phyloP scores from a whole-genome alignment of 2,113 vertebrate genomes.

The Sylvia atricapilla region DNA sequence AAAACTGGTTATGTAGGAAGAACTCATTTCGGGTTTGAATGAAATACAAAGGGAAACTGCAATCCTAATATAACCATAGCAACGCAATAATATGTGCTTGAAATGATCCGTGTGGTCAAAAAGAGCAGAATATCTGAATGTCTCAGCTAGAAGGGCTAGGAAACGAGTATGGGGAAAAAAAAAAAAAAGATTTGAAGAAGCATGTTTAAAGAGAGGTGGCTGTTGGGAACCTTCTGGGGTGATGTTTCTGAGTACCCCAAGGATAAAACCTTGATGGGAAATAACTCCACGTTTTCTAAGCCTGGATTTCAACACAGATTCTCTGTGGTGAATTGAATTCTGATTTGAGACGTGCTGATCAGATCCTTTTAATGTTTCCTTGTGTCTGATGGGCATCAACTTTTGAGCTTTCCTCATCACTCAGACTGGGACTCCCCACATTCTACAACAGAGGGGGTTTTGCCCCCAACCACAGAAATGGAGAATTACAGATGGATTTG shows the following conservation, averaged over 20 bases:
- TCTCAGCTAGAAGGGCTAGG: neutral
- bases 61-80: constrained; percentile 44
- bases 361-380: neutral
- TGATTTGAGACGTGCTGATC: neutral
- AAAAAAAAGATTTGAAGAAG: neutral
- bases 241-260: neutral
- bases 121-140: neutral
- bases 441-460: neutral
- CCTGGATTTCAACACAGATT: neutral
- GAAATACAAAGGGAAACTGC: constrained; percentile 10
- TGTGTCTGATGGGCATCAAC: neutral
- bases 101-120: constrained; percentile 33
- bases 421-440: neutral
- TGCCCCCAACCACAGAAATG: neutral
- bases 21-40: neutral
- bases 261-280: neutral
- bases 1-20: neutral
- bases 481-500: neutral
- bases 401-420: neutral
- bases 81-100: neutral
- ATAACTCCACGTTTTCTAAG: neutral
- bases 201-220: neutral
- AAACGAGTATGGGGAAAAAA: neutral
- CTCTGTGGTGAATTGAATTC: neutral
- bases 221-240: neutral